Percentiles rank a stretch among this genome's conserved stretches.
Conservation (phyloP, 2,888 invertebrate species). For the Tenthredo amoena region DNA sequence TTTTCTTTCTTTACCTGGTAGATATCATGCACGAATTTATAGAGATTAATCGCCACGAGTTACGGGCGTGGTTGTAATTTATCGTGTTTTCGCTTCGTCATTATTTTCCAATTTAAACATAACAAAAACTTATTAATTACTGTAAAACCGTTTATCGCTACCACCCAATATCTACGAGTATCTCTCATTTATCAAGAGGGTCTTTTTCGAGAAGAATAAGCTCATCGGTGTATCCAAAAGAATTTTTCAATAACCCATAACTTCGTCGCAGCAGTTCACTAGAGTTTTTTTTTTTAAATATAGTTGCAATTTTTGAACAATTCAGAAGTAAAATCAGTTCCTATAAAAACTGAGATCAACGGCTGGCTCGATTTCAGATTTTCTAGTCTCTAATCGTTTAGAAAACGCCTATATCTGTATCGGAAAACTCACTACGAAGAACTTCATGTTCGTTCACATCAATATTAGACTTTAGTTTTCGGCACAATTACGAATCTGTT, state of each 20-base stretch:
- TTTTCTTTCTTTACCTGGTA: background rate
- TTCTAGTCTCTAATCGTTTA: too few relatives aligned
- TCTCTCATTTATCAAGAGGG: background rate
- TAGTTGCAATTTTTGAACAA: too few relatives aligned
- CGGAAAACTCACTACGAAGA: background rate
- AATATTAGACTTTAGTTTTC: background rate
- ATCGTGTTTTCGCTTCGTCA: conserved; percentile 6
- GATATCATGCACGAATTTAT: background rate
- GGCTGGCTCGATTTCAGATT: too few relatives aligned
- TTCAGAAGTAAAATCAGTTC: too few relatives aligned
- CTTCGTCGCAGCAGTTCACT: too few relatives aligned
- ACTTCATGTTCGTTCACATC: background rate
- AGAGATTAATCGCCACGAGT: background rate
- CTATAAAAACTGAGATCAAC: too few relatives aligned
- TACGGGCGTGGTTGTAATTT: background rate
- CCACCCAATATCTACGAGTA: background rate
- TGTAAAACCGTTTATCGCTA: background rate
- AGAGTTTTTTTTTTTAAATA: too few relatives aligned
- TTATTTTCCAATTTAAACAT: background rate
- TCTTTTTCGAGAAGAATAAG: background rate
- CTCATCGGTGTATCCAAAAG: background rate
- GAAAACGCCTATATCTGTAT: too few relatives aligned
- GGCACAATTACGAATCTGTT: background rate
- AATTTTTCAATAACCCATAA: background rate
- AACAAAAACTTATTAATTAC: background rate